These are phyloP conservation scores for Bombylius major DNA, from an alignment of 2,888 invertebrate genomes.

Conservation along the genomic window DNA sequence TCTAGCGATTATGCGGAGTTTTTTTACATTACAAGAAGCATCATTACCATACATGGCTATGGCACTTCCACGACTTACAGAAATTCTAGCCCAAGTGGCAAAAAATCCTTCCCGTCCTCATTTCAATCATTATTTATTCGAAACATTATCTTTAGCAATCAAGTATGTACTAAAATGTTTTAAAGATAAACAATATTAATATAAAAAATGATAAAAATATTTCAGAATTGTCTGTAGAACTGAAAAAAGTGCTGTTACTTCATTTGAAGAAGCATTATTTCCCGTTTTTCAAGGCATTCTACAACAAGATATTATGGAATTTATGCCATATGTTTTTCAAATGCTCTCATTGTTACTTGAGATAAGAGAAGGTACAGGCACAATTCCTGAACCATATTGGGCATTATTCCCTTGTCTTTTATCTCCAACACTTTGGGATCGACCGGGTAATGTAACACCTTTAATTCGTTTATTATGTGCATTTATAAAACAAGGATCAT, in stretches of 20 bases:
- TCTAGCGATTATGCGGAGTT: constrained; percentile 74
- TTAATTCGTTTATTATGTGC: constrained; percentile 84
- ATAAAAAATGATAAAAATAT: too few relatives aligned
- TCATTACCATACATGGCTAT: constrained; percentile 67
- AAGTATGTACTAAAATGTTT: constrained; percentile 43
- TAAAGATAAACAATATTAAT: background rate
- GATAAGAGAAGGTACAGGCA: constrained; percentile 41
- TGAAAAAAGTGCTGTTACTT: constrained; percentile 63
- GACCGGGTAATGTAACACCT: constrained; percentile 86
- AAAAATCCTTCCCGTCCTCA: constrained; percentile 94
- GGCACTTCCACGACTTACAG: constrained; percentile 73
- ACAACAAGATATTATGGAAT: constrained; percentile 84
- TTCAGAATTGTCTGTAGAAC: constrained; percentile 70
- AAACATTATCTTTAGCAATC: constrained; percentile 81
- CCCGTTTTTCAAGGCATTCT: constrained; percentile 92
- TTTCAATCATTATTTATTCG: constrained; percentile 97
- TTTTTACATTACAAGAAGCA: constrained; percentile 67
- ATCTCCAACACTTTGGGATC: constrained; percentile 85
- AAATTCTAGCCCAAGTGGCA: constrained; percentile 67
- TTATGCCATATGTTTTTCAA: constrained; percentile 98
- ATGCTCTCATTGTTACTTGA: constrained; percentile 84
- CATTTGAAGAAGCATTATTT: constrained; percentile 86
- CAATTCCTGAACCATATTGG: constrained; percentile 73
- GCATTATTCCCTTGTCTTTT: constrained; percentile 81
- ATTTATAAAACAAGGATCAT: constrained; percentile 60